These are phyloP conservation scores for Myripristis jacobus DNA, from an alignment of 2,797 vertebrate genomes.

Conservation along the genomic window DNA sequence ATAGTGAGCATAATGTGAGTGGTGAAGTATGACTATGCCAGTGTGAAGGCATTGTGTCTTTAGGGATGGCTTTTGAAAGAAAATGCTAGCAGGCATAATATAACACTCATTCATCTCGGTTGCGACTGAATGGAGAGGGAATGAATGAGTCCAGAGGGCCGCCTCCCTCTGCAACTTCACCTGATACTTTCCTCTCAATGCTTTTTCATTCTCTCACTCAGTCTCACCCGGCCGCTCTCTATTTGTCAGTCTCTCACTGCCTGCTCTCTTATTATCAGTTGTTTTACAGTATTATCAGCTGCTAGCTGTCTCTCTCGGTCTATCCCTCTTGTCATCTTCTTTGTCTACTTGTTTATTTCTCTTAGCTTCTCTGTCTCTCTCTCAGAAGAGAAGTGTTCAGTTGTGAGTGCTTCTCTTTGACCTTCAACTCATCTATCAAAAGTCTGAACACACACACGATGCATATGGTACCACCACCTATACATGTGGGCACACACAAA, in stretches of 20 bases:
- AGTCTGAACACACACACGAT: conserved; percentile 22
- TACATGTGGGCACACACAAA: no score
- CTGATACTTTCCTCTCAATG: conserved; percentile 50
- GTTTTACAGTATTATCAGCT: no score
- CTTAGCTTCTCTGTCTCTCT: conserved; percentile 28
- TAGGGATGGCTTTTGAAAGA: conserved; percentile 40
- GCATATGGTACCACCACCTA: neutral
- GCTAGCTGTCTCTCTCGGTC: neutral
- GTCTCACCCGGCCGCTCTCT: conserved; percentile 22
- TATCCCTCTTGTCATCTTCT: conserved; percentile 17
- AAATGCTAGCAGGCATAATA: conserved; percentile 57
- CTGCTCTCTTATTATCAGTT: neutral
- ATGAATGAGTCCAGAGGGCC: conserved; percentile 18
- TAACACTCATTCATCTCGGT: conserved; percentile 45
- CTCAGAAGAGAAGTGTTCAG: conserved; percentile 36
- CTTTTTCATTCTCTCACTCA: conserved; percentile 49
- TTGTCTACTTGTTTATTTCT: conserved; percentile 24
- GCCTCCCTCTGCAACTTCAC: conserved; percentile 37
- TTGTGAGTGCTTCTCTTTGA: conserved; percentile 55
- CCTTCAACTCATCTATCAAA: conserved; percentile 65
- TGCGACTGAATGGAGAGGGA: conserved; percentile 28
- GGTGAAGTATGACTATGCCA: conserved; percentile 28
- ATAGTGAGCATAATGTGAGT: conserved; percentile 18
- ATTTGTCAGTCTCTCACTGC: conserved; percentile 11
- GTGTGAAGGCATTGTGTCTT: conserved; percentile 48